Percentiles rank a stretch among this genome's conserved stretches.
Conservation (phyloP, 2,888 invertebrate genomes). For the Asteroscopus sphinx region DNA sequence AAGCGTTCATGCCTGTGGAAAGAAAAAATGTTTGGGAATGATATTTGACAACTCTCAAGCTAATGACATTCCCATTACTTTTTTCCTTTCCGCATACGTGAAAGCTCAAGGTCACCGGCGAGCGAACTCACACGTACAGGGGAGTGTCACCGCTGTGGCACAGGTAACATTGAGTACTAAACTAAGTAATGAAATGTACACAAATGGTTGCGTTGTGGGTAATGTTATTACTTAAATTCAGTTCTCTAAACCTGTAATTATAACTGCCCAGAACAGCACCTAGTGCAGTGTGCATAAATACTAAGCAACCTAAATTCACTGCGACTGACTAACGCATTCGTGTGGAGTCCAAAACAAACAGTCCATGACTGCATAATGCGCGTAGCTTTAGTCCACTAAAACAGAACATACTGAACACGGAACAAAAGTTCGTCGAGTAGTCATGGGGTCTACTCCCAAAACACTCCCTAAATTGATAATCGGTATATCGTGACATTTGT, state of each 20-base stretch:
- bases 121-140: too few relatives aligned
- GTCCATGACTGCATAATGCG: slow-evolving; percentile 28
- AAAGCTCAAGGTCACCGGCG: too few relatives aligned
- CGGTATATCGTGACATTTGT: too few relatives aligned
- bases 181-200: neutral
- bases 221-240: slow-evolving; percentile 25
- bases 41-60: too few relatives aligned
- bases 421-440: slow-evolving; percentile 18
- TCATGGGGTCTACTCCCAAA: too few relatives aligned
- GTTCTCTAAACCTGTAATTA: slow-evolving; percentile 38
- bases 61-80: too few relatives aligned
- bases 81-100: too few relatives aligned
- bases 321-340: slow-evolving; percentile 36
- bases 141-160: too few relatives aligned
- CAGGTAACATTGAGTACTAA: neutral
- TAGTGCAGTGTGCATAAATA: slow-evolving; percentile 34
- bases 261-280: slow-evolving; percentile 25
- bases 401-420: too few relatives aligned
- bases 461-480: too few relatives aligned
- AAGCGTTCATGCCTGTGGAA: too few relatives aligned
- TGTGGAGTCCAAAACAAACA: slow-evolving; percentile 36
- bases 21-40: too few relatives aligned
- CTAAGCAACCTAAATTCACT: slow-evolving; percentile 41
- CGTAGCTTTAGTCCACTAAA: slow-evolving; percentile 14
- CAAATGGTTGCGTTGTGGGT: slow-evolving; percentile 14